Base-by-base conservation (phyloP, 2,797 vertebrate species). In the Octomys mimax region DNA sequence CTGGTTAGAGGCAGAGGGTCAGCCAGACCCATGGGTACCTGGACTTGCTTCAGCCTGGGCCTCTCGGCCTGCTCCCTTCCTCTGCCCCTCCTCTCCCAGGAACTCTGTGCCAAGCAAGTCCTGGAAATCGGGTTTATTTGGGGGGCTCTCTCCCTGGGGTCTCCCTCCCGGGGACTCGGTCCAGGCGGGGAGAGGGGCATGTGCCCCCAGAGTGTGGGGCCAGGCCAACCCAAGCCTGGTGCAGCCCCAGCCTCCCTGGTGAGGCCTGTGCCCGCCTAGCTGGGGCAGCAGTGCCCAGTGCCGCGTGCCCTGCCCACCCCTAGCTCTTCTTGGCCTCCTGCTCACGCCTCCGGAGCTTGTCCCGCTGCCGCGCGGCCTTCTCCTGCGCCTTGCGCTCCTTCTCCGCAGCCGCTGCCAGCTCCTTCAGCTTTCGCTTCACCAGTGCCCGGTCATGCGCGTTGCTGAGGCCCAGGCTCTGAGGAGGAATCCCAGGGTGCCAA, bases 351-450 rank as follows among this genome's bases (percentile, higher is more conserved):
- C 99, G 98, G 81, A 99, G 99, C 91, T 99, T 99, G 84, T 99
- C 99, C 2, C 98, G 98, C 98, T 99, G 99, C 94, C 98, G 99
- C 42, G 99, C 99, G 2, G 99, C 98, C 92, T 99, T 99, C 97
- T 99, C 99, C 98, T 99, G 98, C 68, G 99, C 99, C 94, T 99
- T 99, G 66, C 98, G 98, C 91, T 99, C 99, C 96, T 99, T 99
- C 98, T 99, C 99, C 0, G 97, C 99, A 0, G 99, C 99, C 0
- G 95, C 91, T 0, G 99, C 99, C 94, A 99, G 98, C 82, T 99
- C 99, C 98, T 99, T 99, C 88, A 99, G 98, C 86, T 99, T 98
- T 52, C 99, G 98, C 98, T 99, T 99, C 96, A 99, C 98, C 26
- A 98, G 91, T 0, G 99, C 98, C 28, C 99, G 99, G 91, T 99